Evolutionary conservation across 2,113 vertebrate genomes (phyloP), one percentile per base, ranked within the genome.

Genomic region (Platysteira castanea): DNA sequence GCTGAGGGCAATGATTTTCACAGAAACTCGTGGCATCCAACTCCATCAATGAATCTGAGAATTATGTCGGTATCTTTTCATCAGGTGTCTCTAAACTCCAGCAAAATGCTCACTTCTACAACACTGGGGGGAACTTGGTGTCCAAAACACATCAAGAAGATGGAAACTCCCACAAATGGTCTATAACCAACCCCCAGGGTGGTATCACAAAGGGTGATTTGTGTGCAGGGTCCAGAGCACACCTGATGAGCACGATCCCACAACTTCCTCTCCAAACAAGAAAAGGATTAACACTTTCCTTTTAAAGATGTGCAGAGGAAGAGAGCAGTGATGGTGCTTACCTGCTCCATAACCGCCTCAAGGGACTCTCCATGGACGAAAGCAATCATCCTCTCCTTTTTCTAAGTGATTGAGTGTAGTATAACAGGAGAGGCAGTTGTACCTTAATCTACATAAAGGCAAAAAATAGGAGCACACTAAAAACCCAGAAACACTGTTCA

Each of bases 181-280:
- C 30, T 16, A 1, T 0, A 30, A 13, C 47, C 81, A 70, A 44
- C 8, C 10, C 13, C 3, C 33, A 39, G 2, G 1, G 63, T 7
- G 15, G 28, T 26, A 57, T 21, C 42, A 47, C 5, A 2, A 8
- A n/a, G 22, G 24, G 18, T 35, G 14, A 73, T 0, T 2, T 2
- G 7, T 7, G 21, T 26, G 20, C n/a, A 39, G 14, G 37, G 37
- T 15, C 50, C 53, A n/a, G 41, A 0, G 1, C 8, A 21, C 23
- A 41, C 26, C 28, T 26, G 23, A 28, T 11, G 7, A 61, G 22
- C 61, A 35, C 0, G 0, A 24, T 63, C 47, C 44, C 35, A 33
- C 20, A 26, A 23, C 15, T 15, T 28, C 22, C 6, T 17, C 68
- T 46, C 18, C 50, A 60, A 75, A 49, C 15, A 70, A 76, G 35